Base-by-base conservation (phyloP, 1,140 invertebrate genomes). In the Macrosteles quadrilineatus region DNA sequence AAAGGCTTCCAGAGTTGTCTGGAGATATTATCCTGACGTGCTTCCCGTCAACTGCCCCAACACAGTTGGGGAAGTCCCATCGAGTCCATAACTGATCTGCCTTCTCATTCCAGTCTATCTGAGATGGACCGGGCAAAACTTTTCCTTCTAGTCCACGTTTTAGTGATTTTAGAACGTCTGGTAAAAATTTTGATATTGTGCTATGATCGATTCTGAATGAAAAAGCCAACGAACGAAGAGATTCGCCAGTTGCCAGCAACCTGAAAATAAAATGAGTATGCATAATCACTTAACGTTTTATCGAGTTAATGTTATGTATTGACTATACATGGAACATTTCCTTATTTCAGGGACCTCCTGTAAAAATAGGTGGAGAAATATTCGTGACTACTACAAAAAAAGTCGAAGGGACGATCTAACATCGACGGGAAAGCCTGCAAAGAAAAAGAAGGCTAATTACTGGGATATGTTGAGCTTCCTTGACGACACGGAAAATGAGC, bases 401-500 rank as follows among this genome's bases (percentile, higher is more conserved):
- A 11, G 21, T 23, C 11, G 50, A 55, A 55, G 9, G 21, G 9
- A 11, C 9, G 50, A 55, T 12, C 6, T 23, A 12, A 12, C 50
- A 6, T 11, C 11, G 21, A 55, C 50, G 9, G 50, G 50, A 11
- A 11, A 23, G 50, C 50, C 50, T 23, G 50, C 50, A 12, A 55
- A 55, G 23, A 55, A 55, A 55, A 55, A 55, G 21, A n/a, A 23
- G 17, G 36, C 36, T 55, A 55, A 11, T 55, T 55, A 55, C 50
- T 55, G 50, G 50, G 50, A 55, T 43, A 9, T 11, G 17, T 17
- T 43, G 9, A 43, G 50, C 11, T 55, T 55, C 9, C 14, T 55
- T 55, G 50, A 55, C 21, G 50, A 55, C 50, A 23, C 50, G 50
- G 50, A 55, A 14, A 9, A 55, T 55, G 50, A 55, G 21, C 50